Evolutionary conservation across 2,888 invertebrate species (phyloP).

Genomic region (Argyresthia goedartella): DNA sequence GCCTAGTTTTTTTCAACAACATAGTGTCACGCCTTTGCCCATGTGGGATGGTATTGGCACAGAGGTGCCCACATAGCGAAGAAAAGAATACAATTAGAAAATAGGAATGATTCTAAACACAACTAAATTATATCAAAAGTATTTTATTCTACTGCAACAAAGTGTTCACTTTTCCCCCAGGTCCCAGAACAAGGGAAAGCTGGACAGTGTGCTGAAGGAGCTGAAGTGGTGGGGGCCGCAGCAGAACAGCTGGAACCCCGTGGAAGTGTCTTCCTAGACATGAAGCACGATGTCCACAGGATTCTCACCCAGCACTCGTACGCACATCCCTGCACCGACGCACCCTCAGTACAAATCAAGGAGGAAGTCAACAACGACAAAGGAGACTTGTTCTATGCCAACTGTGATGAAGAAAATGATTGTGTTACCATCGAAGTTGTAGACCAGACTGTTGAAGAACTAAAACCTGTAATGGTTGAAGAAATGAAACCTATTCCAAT

Average conservation of each 20-base stretch:
- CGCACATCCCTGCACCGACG: constrained; percentile 54
- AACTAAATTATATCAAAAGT: too few species aligned
- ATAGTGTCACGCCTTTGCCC: too few species aligned
- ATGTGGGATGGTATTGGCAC: too few species aligned
- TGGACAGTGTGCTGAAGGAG: constrained; percentile 60
- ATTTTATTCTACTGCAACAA: not conserved
- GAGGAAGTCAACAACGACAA: constrained; percentile 46
- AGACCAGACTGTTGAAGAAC: constrained; percentile 63
- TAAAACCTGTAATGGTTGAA: constrained; percentile 47
- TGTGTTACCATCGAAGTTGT: constrained; percentile 81
- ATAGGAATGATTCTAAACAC: too few species aligned
- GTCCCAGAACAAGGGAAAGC: constrained; percentile 37
- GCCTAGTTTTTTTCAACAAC: too few species aligned
- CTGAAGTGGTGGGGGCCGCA: constrained; percentile 90
- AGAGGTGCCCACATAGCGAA: too few species aligned
- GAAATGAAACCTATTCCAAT: constrained; percentile 32
- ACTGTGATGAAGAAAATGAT: constrained; percentile 79
- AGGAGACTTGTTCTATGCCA: constrained; percentile 78
- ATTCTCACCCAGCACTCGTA: constrained; percentile 65
- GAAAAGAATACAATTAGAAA: too few species aligned
- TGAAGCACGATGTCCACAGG: constrained; percentile 54
- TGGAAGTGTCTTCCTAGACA: constrained; percentile 69
- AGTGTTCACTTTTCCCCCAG: constrained; percentile 25
- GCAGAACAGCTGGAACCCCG: constrained; percentile 87
- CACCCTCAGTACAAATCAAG: constrained; percentile 22